Conservation (phyloP, 2,797 vertebrate species). For the Pachyuromys duprasi region DNA sequence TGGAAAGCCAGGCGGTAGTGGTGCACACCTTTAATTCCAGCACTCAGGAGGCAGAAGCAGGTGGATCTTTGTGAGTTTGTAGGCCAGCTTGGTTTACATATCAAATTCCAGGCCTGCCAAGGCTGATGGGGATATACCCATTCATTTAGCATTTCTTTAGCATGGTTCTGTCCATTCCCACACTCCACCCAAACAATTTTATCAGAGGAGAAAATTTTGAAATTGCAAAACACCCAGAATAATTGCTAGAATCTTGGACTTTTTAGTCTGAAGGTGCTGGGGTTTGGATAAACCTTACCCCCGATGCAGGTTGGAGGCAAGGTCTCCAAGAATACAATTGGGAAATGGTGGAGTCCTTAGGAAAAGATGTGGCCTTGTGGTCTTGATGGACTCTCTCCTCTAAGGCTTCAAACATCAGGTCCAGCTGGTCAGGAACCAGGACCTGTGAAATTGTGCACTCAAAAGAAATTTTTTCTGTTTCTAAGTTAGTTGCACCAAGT, state of each 20-base stretch:
- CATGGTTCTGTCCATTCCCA: not conserved
- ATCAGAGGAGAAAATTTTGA: not conserved
- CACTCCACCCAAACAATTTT: not conserved
- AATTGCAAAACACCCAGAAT: not conserved
- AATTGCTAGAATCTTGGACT: conserved; percentile 16
- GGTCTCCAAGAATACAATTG: not conserved
- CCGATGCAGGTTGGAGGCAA: not conserved
- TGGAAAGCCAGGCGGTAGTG: not conserved
- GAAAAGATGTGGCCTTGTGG: not conserved
- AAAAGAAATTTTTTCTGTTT: not conserved
- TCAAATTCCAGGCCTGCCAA: not conserved
- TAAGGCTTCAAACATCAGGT: not conserved
- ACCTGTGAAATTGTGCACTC: not conserved
- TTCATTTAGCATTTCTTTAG: not conserved
- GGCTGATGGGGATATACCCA: not conserved
- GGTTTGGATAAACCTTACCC: not conserved
- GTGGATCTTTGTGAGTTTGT: not conserved
- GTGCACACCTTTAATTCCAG: not conserved
- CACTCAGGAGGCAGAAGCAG: not conserved
- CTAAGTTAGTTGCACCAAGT: not conserved
- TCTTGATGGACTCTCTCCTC: not conserved
- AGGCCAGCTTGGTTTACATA: not conserved
- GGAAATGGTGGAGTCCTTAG: not conserved
- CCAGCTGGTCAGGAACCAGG: not conserved
- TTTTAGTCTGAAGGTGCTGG: not conserved